Base-by-base conservation (phyloP, 2,113 vertebrate genomes). In the Jaculus jaculus region DNA sequence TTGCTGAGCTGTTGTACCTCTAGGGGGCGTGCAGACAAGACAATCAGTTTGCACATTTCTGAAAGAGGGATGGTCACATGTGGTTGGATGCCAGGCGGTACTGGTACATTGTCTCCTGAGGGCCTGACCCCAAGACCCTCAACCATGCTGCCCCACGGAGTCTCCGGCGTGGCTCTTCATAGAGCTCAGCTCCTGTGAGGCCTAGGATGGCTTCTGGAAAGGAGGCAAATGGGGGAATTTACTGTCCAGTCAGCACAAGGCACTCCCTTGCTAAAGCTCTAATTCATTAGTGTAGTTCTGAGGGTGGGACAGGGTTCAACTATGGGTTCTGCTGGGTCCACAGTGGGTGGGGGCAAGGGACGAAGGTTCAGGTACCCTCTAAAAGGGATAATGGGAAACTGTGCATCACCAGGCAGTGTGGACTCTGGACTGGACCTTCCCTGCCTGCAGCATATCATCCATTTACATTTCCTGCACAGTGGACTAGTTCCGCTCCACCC, bases 391-490 rank as follows among this genome's bases (percentile, higher is more conserved):
- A n/a, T 3, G 83, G 26, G 28, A 60, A 28, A 15, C 61, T 21
- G 21, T 58, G 75, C 26, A n/a, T 60, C 7, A 1, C 12, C 1
- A 0, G 1, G 77, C 61, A 51, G 26, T 71, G 32, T 1, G 0
- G 92, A 4, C 34, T 86, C 61, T n/a, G 42, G 20, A 71, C 65
- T n/a, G 84, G 84, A 89, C 69, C 65, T 65, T 60, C 65, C 65
- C 75, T 37, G 30, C 65, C 58, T 60, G 34, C 1, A 42, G 47
- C 73, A 61, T 79, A 2, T n/a, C 61, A 16, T 1, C 0, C 39
- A 34, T 39, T 93, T 94, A 8, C 7, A 42, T 95, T 87, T 94
- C 96, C 89, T 84, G 94, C 61, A 95, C 65, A 80, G 21, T 42
- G 10, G 72, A 87, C 30, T 3, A 84, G 58, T 32, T 3, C 42